A percentile compares a stretch with the other conserved stretches of the same genome.
Evolutionary conservation across 1,140 invertebrate species (phyloP).

Genomic region (fruit fly (Drosophila melanogaster)): Release_6_plus_ISO1_MT NT_037436.4:19210501-19211000

Average conservation of each 20-base stretch:
- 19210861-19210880: no score
- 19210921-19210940: neutral
- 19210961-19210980: neutral
- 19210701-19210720: conserved; percentile 57
- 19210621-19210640: conserved; percentile 76
- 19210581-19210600: conserved; percentile 41
- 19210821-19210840: no score
- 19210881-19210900: no score
- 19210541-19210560: conserved; percentile 28
- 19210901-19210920: no score
- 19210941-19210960: neutral
- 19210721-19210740: conserved; percentile 29
- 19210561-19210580: conserved; percentile 9
- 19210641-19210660: conserved; percentile 52
- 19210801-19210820: no score
- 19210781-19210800: no score
- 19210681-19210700: conserved; percentile 81
- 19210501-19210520: conserved; percentile 50
- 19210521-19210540: conserved; percentile 25
- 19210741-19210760: neutral
- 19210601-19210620: conserved; percentile 64
- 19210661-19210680: conserved; percentile 64
- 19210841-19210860: no score
- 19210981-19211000: conserved; percentile 72
- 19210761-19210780: no score